phyloP scores from a whole-genome alignment of 2,888 invertebrate species.

The Rotaria magnacalcarata region DNA sequence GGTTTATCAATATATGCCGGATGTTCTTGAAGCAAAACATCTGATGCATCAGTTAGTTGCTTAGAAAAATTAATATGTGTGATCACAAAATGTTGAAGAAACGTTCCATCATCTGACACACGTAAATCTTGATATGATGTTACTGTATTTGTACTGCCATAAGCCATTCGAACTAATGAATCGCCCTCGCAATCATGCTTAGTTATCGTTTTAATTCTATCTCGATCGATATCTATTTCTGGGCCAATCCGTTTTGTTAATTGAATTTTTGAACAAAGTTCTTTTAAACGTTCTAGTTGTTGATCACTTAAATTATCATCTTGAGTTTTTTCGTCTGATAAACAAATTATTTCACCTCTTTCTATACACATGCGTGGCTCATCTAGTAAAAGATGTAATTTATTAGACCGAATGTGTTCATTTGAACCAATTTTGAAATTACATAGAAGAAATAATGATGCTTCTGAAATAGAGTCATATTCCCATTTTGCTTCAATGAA shows the following conservation, averaged over 20 bases:
- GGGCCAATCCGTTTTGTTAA: not conserved
- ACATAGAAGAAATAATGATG: not conserved
- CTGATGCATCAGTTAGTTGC: not conserved
- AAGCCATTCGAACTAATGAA: not conserved
- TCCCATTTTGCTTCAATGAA: not conserved
- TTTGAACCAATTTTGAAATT: not conserved
- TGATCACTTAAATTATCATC: not conserved
- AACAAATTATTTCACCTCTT: not conserved
- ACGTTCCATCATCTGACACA: not conserved
- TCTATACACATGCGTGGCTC: not conserved
- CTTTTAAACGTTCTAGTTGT: not conserved
- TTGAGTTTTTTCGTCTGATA: not conserved
- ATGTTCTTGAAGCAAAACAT: too few relatives aligned
- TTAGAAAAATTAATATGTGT: not conserved
- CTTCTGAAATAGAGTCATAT: not conserved
- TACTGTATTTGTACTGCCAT: not conserved
- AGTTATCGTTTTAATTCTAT: not conserved
- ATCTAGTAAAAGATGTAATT: not conserved
- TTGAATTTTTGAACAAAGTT: not conserved
- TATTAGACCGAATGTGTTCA: not conserved
- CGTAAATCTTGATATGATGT: not conserved
- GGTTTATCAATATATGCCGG: not conserved
- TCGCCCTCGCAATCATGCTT: slow-evolving; percentile 5
- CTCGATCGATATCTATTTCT: not conserved
- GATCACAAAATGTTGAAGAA: not conserved